A percentile compares a stretch with the other conserved stretches of the same genome.
Evolutionary conservation across 2,888 invertebrate genomes (phyloP).

Genomic region (Eremobia ochroleuca): DNA sequence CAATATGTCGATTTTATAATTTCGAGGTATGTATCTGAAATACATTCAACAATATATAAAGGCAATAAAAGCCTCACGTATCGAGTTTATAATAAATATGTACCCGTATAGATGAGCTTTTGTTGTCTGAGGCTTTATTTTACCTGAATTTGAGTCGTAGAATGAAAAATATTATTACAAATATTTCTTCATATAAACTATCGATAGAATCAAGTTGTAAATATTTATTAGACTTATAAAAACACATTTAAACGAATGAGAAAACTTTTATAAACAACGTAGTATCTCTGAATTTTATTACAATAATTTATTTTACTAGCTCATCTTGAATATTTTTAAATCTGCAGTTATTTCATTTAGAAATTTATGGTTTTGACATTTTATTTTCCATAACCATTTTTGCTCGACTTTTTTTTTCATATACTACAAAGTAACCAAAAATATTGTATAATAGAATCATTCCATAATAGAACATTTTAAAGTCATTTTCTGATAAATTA

Average conservation of each 20-base stretch:
- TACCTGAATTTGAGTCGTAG: constrained; percentile 30
- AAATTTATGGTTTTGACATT: neutral
- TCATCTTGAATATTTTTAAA: neutral
- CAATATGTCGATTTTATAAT: neutral
- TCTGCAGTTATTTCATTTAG: neutral
- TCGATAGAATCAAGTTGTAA: constrained; percentile 48
- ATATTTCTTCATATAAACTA: constrained; percentile 29
- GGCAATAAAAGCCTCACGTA: neutral
- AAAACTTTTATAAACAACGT: neutral
- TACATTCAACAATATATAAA: constrained; percentile 1
- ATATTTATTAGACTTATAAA: constrained; percentile 53
- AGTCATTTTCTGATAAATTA: constrained; percentile 57
- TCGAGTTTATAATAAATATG: constrained; percentile 28
- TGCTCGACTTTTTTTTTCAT: neutral
- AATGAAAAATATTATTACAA: constrained; percentile 35
- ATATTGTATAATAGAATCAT: constrained; percentile 63
- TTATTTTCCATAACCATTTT: neutral
- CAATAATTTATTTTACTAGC: neutral
- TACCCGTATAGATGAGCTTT: constrained; percentile 8
- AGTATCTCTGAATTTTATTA: neutral
- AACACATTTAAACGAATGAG: constrained; percentile 9
- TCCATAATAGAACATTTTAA: constrained; percentile 60
- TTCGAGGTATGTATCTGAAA: neutral
- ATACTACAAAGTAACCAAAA: constrained; percentile 6
- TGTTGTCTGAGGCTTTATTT: constrained; percentile 28